Conservation (phyloP, 1,140 invertebrate genomes). For the Zophobas morio region DNA sequence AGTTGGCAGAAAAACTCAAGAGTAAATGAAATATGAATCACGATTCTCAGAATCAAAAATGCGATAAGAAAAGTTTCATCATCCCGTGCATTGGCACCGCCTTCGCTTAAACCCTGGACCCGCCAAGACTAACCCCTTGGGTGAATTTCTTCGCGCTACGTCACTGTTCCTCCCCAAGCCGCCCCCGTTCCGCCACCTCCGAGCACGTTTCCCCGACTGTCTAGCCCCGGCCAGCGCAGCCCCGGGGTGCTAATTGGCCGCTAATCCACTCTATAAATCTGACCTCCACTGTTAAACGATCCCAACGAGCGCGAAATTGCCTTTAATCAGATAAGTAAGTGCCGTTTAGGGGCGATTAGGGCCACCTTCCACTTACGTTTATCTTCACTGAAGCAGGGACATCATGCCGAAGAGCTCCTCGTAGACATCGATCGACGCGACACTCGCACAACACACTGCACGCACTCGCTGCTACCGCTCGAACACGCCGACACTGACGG, state of each 20-base stretch:
- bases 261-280: constrained; percentile 53
- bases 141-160: too few species aligned
- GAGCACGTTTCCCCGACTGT: too few species aligned
- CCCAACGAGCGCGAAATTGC: constrained; percentile 55
- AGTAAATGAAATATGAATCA: too few species aligned
- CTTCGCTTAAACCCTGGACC: too few species aligned
- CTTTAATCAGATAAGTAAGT: constrained; percentile 61
- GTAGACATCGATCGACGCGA: constrained; percentile 16
- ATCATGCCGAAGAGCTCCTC: constrained; percentile 3
- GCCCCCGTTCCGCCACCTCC: too few species aligned
- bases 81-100: too few species aligned
- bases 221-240: not conserved
- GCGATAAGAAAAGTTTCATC: too few species aligned
- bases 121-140: too few species aligned
- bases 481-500: constrained; percentile 8
- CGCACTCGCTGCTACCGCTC: constrained; percentile 4
- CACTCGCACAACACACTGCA: not conserved
- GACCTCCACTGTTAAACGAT: constrained; percentile 56
- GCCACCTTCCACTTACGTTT: constrained; percentile 42
- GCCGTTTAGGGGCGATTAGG: constrained; percentile 24
- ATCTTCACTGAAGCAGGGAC: constrained; percentile 13
- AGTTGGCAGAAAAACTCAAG: too few species aligned
- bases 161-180: too few species aligned
- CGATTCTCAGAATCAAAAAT: too few species aligned
- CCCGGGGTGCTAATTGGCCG: constrained; percentile 3